Conservation (phyloP, 2,888 invertebrate genomes). For the Aromia moschata region DNA sequence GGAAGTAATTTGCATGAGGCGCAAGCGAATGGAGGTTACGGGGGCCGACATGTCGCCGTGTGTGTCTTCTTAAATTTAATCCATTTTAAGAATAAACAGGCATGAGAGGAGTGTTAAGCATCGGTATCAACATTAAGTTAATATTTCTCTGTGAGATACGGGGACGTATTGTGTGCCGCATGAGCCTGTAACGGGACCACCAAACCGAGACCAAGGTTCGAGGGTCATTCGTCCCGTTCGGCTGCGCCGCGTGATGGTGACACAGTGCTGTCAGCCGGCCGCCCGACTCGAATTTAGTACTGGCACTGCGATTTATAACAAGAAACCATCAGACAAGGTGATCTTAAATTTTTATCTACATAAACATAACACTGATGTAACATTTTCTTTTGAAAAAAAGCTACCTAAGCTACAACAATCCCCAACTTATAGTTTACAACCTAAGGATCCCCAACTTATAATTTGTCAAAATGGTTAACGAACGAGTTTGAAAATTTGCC, state of each 20-base stretch:
- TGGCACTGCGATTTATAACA: conserved; percentile 1
- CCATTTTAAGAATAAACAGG: conserved; percentile 29
- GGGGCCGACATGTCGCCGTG: conserved; percentile 32
- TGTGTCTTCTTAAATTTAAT: conserved; percentile 34
- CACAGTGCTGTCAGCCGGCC: conserved; percentile 19
- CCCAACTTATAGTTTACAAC: too few species aligned
- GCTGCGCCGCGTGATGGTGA: conserved; percentile 34
- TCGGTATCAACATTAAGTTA: conserved; percentile 37
- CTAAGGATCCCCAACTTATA: too few species aligned
- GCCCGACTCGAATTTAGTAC: conserved; percentile 15
- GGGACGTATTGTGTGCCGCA: conserved; percentile 29
- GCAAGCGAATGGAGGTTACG: conserved; percentile 37
- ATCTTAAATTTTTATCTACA: too few species aligned
- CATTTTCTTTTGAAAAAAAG: too few species aligned
- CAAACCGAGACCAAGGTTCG: conserved; percentile 35
- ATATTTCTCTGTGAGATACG: conserved; percentile 42
- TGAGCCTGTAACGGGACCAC: conserved; percentile 38
- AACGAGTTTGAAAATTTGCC: too few species aligned
- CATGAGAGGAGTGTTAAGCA: conserved; percentile 34
- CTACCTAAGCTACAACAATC: too few species aligned
- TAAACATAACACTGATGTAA: too few species aligned
- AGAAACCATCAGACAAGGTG: too few species aligned
- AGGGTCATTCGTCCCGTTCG: conserved; percentile 38
- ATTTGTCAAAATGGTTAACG: too few species aligned
- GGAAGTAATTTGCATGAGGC: conserved; percentile 17